Base-by-base conservation (phyloP, 2,888 invertebrate genomes). In the Byasa hedistus region DNA sequence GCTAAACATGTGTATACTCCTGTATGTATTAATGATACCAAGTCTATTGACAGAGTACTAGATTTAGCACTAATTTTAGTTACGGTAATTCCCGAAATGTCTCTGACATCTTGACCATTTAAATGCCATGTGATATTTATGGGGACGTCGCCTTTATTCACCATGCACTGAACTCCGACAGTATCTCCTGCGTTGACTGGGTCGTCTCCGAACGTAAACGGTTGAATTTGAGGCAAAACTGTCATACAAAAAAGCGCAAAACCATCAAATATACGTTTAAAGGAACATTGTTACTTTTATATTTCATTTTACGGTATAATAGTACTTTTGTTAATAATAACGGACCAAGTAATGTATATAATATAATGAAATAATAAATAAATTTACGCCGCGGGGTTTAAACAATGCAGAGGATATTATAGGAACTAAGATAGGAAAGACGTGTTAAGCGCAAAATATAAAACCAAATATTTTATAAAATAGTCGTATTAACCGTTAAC, bases 121-220 rank as follows among this genome's bases (percentile, higher is more conserved):
- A 96, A 93, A 36, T 92, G 93, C 97, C 97, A 97, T 63, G 93
- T 93, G 64, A 97, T 94, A 77, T 94, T 93, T 48, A 97, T 90
- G 10, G 97, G 97, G 61, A 94, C 91, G 81, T 97, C 97, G 57
- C 97, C 96, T 84, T 96, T 96, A 59, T 94, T 93, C 54, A 96
- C 94, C 87, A 95, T 94, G 83, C 96, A 96, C 71, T 94, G 94
- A 3, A 95, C 93, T 66, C 95, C 95, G 52, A 95, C 94, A 71
- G 94, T 93, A 71, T 96, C 96, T 7, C 96, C 96, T 68, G 95
- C 95, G 79, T 96, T 95, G 57, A 96, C 94, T 65, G 95, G 93
- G 73, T 95, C 95, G 61, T 95, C 95, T 66, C 96, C 96, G 78
- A 96, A 96, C 69, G 93, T 91, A 81, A 96, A 95, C 68, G 95